Evolutionary conservation across 2,113 vertebrate species (phyloP).

Genomic region (Thryonomys swinderianus): DNA sequence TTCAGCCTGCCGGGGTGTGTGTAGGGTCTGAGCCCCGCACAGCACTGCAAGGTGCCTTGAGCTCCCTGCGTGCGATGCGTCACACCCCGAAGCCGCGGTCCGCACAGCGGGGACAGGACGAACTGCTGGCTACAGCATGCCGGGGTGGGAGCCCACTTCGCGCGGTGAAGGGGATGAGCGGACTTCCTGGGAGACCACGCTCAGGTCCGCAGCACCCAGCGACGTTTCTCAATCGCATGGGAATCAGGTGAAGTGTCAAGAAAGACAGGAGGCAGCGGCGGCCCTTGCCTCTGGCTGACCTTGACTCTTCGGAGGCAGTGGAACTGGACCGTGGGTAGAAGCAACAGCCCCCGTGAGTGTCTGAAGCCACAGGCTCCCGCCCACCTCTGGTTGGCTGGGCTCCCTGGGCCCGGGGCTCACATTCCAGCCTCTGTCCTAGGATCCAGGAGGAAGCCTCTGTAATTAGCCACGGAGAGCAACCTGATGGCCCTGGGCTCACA

Average conservation of each 20-base stretch:
- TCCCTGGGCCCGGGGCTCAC: neutral
- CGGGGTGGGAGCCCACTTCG: neutral
- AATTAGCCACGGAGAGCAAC: neutral
- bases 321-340: fast-evolving
- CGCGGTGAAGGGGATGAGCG: neutral
- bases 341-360: neutral
- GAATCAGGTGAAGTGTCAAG: neutral
- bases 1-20: neutral
- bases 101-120: neutral
- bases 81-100: neutral
- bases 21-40: neutral
- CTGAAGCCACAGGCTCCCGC: neutral
- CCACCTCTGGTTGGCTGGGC: neutral
- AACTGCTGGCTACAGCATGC: too few relatives aligned
- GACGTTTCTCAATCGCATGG: neutral
- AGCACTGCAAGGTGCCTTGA: neutral
- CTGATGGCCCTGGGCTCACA: neutral
- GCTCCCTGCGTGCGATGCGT: neutral
- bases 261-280: neutral
- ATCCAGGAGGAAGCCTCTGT: neutral
- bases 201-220: neutral
- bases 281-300: neutral
- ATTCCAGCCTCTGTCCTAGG: neutral
- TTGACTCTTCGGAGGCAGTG: neutral
- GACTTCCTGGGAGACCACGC: neutral